Evolutionary conservation across 2,888 invertebrate species (phyloP), one percentile per base, ranked within the genome.

Genomic region (Cotesia congregata): DNA sequence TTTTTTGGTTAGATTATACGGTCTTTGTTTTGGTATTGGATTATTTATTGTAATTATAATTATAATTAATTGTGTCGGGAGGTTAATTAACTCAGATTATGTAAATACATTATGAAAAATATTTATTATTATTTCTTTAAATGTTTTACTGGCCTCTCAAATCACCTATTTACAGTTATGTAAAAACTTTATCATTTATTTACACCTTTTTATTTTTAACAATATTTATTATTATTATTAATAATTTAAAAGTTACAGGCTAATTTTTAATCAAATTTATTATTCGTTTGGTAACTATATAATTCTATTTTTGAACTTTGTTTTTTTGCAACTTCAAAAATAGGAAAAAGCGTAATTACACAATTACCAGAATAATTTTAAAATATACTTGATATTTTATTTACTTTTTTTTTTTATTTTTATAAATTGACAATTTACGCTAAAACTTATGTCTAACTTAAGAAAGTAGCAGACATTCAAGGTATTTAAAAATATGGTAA

Each of bases 121-220:
- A 74, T 73, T 74, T 72, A 75, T 75, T 79, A 77, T 50, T 50
- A 50, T 12, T 12, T 50, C 12, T 50, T 50, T 50, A 12, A 50
- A 50, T 50, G 50, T 75, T 84, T 86, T 86, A 86, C 84, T 86
- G 84, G 84, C 85, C 83, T 83, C 83, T 79, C 81, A 83, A 84
- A 83, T 64, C 62, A 74, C 50, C 77, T 82, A 80, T 82, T 77
- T 81, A 82, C 82, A 82, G 7, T 15, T 38, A 75, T 41, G 69
- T 40, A 65, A 69, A 69, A 73, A 41, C 9, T 70, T 59, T 30
- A 30, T 30, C 30, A 30, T 30, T 30, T 70, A 12, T 70, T 62
- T 72, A 61, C 62, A 72, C 59, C 9, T 61, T 64, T 65, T 65
- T 65, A 65, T 65, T 20, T 65, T 30, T 12, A 65, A 65, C 20